Conservation (phyloP, 2,113 vertebrate genomes). For the Donacobius atricapilla region DNA sequence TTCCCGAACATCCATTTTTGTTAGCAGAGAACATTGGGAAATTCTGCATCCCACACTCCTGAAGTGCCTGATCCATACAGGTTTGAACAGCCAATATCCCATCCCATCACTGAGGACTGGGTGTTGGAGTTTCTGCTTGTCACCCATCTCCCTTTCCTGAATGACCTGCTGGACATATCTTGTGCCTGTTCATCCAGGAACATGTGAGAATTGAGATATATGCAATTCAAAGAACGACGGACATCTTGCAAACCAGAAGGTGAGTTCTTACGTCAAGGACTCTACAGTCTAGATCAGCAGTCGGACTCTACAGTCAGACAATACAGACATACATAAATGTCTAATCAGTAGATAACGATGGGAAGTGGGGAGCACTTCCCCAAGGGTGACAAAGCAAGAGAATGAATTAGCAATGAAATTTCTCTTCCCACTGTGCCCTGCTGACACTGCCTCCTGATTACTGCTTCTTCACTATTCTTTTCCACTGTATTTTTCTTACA, state of each 20-base stretch:
- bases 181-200: neutral
- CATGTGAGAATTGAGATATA: neutral
- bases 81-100: neutral
- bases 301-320: neutral
- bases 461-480: neutral
- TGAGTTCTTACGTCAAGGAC: neutral
- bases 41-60: neutral
- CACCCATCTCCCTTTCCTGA: neutral
- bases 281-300: neutral
- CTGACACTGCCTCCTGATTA: neutral
- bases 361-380: neutral
- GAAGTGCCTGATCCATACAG: neutral
- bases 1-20: neutral
- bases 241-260: neutral
- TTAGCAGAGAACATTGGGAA: neutral
- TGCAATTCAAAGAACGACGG: neutral
- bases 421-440: neutral
- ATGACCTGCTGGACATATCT: neutral
- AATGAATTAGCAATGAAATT: neutral
- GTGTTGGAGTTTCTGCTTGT: neutral
- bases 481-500: neutral
- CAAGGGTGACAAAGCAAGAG: neutral
- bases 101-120: neutral
- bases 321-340: rapidly evolving
- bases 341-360: neutral